Conservation (phyloP, 2,888 invertebrate genomes). For the Gastracanthus pulcherrimus region DNA sequence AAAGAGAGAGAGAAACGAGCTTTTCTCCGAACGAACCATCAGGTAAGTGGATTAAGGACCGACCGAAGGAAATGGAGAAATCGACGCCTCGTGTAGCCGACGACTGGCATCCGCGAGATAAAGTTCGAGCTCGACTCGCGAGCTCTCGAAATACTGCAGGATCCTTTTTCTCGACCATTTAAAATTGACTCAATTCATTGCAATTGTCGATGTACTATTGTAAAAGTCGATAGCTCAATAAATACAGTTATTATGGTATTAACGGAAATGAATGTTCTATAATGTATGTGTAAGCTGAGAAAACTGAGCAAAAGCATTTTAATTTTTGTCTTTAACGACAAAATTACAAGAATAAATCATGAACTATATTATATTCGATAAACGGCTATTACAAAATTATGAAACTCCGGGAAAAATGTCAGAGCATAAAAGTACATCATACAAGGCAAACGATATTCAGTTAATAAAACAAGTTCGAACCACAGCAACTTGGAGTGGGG, state of each 20-base stretch:
- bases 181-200: not conserved
- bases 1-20: not conserved
- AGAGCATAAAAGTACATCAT: not conserved
- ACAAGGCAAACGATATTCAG: not conserved
- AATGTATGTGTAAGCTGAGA: no score
- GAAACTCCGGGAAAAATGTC: not conserved
- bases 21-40: slow-evolving; percentile 1
- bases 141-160: not conserved
- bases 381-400: not conserved
- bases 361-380: not conserved
- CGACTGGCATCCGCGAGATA: slow-evolving; percentile 5
- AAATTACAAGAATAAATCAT: not conserved
- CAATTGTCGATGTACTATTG: no score
- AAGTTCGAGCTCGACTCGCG: not conserved
- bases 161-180: not conserved
- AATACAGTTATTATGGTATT: no score
- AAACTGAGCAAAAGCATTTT: no score
- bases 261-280: no score
- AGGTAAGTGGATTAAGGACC: slow-evolving; percentile 35
- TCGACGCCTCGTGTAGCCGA: slow-evolving; percentile 4
- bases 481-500: not conserved
- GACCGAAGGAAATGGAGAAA: slow-evolving; percentile 9
- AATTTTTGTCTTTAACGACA: no score
- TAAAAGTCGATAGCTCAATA: no score
- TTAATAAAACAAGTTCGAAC: not conserved